These are phyloP conservation scores for Vultur gryphus DNA, from an alignment of 2,797 vertebrate genomes.

Conservation along the genomic window DNA sequence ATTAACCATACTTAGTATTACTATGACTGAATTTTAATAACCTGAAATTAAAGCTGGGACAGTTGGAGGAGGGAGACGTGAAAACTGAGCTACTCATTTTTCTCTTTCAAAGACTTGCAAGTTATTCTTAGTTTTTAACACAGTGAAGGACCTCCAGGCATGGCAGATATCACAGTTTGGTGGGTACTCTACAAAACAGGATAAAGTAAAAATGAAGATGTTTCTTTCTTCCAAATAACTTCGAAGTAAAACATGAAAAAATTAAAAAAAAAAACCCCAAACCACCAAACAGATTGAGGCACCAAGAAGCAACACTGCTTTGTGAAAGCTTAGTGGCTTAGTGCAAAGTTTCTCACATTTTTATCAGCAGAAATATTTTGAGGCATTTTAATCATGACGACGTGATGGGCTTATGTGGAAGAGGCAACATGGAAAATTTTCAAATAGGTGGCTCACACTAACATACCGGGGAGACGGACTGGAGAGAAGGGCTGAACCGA, in stretches of 20 bases:
- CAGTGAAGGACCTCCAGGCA: neutral
- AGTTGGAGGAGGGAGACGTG: neutral
- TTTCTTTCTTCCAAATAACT: neutral
- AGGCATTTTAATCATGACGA: neutral
- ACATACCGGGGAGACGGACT: too few species aligned
- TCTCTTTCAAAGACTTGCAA: neutral
- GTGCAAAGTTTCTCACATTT: neutral
- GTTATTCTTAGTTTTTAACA: neutral
- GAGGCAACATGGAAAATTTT: neutral
- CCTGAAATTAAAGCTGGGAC: neutral
- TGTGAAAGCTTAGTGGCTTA: neutral
- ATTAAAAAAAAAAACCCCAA: neutral
- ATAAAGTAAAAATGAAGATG: neutral
- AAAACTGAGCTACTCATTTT: neutral
- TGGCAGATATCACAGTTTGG: neutral
- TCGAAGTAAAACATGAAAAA: neutral
- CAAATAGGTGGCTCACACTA: neutral
- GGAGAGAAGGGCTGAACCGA: neutral
- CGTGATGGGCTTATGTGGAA: neutral
- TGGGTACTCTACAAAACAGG: neutral
- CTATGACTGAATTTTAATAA: constrained; percentile 22
- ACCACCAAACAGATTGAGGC: neutral
- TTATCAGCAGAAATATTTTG: neutral
- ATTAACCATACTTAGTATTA: constrained; percentile 27
- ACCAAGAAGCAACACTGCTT: neutral